phyloP scores from a whole-genome alignment of 2,888 invertebrate species.

The Drosophila algonquin region DNA sequence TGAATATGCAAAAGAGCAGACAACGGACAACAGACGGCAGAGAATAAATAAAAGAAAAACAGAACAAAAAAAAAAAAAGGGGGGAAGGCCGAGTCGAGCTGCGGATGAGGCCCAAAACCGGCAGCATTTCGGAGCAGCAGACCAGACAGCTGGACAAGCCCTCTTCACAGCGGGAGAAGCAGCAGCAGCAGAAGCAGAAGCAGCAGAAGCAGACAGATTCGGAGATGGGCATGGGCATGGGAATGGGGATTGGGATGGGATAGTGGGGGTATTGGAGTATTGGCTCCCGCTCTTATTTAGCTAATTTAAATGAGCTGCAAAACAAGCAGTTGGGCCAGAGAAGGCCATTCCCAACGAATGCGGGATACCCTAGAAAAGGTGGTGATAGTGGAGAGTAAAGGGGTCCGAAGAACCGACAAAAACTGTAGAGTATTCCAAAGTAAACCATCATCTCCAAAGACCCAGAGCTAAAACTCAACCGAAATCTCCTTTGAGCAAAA shows the following conservation, averaged over 20 bases:
- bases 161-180: conserved; percentile 41
- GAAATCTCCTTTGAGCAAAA: too few relatives aligned
- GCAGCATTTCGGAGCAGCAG: conserved; percentile 56
- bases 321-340: conserved; percentile 31
- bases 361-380: background rate
- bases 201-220: conserved; percentile 13
- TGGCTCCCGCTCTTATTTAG: conserved; percentile 52
- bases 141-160: conserved; percentile 56
- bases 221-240: background rate
- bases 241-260: background rate
- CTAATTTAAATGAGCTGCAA: conserved; percentile 77
- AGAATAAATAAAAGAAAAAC: conserved; percentile 15
- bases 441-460: too few relatives aligned
- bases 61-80: background rate
- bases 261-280: conserved; percentile 15
- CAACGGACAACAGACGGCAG: conserved; percentile 5
- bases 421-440: conserved; percentile 14
- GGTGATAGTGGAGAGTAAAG: background rate
- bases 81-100: background rate
- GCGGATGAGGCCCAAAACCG: conserved; percentile 35
- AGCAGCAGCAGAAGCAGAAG: conserved; percentile 11
- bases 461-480: background rate
- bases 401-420: background rate
- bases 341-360: background rate
- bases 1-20: conserved; percentile 72